phyloP scores from a whole-genome alignment of 2,797 vertebrate genomes.

The Coregonus suidteri region DNA sequence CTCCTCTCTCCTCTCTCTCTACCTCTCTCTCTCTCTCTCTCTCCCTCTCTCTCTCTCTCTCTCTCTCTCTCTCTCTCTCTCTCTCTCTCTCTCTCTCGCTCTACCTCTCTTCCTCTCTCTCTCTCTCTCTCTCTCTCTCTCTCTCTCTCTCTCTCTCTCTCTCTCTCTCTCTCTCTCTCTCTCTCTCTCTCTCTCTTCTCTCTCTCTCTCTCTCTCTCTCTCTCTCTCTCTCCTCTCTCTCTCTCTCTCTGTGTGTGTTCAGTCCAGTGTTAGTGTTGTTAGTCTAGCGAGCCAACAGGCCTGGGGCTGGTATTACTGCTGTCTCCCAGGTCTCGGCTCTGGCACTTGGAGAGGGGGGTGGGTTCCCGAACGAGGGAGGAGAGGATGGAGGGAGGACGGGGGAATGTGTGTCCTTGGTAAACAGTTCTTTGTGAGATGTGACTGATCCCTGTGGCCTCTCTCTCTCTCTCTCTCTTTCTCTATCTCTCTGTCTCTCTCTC shows the following conservation, averaged over 20 bases:
- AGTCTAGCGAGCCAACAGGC: conserved; percentile 60
- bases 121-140: no score
- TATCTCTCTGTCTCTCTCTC: no score
- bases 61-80: no score
- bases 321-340: conserved; percentile 61
- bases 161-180: neutral
- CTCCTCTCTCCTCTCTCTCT: no score
- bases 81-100: no score
- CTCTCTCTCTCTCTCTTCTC: neutral
- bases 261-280: conserved; percentile 59
- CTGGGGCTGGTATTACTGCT: conserved; percentile 70
- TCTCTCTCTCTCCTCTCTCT: conserved; percentile 29
- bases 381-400: conserved; percentile 26
- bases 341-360: conserved; percentile 57
- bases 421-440: conserved; percentile 78
- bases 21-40: no score
- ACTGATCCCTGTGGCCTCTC: conserved; percentile 71
- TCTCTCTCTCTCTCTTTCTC: conserved; percentile 19
- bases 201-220: no score
- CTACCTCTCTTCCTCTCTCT: no score
- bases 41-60: no score
- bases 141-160: no score
- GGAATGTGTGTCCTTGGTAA: conserved; percentile 69
- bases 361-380: conserved; percentile 21
- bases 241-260: conserved; percentile 28